Percentiles rank a stretch among this genome's conserved stretches.
Conservation (phyloP, 2,888 invertebrate genomes). For the Pherbina coryleti region DNA sequence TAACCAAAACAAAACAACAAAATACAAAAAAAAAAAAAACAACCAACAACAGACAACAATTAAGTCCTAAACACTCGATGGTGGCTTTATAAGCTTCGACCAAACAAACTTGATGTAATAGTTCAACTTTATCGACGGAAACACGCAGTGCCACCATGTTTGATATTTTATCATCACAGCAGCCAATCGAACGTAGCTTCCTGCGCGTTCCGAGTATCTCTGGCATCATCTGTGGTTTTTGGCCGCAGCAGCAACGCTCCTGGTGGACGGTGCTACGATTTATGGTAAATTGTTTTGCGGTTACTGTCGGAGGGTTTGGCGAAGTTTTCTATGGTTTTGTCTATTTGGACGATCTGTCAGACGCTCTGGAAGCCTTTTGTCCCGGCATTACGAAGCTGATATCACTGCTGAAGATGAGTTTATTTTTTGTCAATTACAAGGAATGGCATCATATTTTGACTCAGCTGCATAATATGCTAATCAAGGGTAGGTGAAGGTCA, state of each 20-base stretch:
- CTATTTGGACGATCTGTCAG: conserved; percentile 55
- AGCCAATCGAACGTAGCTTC: conserved; percentile 57
- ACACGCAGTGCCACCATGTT: conserved; percentile 43
- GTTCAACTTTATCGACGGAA: no score
- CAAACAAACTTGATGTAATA: no score
- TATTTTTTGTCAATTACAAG: conserved; percentile 56
- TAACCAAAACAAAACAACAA: not conserved
- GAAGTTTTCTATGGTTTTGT: conserved; percentile 60
- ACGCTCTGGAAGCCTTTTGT: conserved; percentile 65
- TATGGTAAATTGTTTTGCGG: conserved; percentile 52
- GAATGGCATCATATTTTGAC: conserved; percentile 54
- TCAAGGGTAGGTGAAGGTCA: conserved; percentile 50
- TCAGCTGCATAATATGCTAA: conserved; percentile 53
- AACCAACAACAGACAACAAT: not conserved
- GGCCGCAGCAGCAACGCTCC: conserved; percentile 56
- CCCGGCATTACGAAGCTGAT: conserved; percentile 63
- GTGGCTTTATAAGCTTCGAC: no score
- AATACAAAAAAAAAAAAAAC: not conserved
- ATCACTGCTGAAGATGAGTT: conserved; percentile 60
- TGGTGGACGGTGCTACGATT: conserved; percentile 52
- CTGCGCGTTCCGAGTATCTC: conserved; percentile 58
- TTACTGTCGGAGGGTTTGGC: conserved; percentile 59
- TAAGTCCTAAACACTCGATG: no score
- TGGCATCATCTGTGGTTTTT: conserved; percentile 60
- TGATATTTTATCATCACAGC: conserved; percentile 46